A percentile compares a stretch with the other conserved stretches of the same genome.
Conservation (phyloP, 1,140 invertebrate species). For the Tetramorium simillimum region DNA sequence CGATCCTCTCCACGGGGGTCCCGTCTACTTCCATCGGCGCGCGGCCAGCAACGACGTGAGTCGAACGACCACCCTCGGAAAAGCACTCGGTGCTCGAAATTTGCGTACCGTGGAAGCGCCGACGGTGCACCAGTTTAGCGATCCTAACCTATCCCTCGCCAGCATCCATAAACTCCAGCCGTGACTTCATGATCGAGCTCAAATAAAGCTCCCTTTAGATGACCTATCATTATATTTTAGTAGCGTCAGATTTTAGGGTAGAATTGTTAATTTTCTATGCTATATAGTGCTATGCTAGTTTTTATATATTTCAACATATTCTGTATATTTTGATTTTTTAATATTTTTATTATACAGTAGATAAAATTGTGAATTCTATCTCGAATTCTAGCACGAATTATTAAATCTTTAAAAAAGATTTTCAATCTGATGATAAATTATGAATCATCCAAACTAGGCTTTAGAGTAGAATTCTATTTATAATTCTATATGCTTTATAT, state of each 20-base stretch:
- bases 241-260: background rate
- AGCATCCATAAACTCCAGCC: background rate
- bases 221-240: no score
- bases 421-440: background rate
- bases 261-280: background rate
- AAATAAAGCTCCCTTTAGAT: background rate
- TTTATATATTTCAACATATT: background rate
- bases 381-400: background rate
- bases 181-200: no score
- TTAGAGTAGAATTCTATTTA: background rate
- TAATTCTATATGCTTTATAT: background rate
- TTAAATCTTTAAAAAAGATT: background rate
- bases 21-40: conserved; percentile 84
- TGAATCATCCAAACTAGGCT: background rate
- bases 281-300: no score
- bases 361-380: background rate
- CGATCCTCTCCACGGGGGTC: conserved; percentile 69
- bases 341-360: background rate
- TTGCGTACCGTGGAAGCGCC: background rate
- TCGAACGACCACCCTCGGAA: conserved; percentile 52
- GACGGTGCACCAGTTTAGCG: background rate
- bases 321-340: background rate
- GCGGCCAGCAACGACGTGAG: conserved; percentile 87
- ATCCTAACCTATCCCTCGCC: conserved; percentile 9
- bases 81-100: background rate